Conservation (phyloP, 2,797 vertebrate species). For the Acanthurus tractus region DNA sequence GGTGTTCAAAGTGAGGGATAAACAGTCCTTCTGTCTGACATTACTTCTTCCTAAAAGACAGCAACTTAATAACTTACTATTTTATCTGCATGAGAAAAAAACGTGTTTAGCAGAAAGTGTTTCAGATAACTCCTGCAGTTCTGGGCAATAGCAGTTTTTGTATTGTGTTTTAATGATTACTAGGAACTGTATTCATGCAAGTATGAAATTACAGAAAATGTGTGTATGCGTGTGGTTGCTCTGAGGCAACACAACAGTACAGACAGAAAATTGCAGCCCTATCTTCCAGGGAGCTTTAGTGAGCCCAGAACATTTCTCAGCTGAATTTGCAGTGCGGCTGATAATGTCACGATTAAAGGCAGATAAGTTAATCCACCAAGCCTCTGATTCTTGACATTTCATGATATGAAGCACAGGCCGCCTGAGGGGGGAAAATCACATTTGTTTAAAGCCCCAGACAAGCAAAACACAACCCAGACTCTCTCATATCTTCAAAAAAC, state of each 20-base stretch:
- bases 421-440: constrained; percentile 56
- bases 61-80: constrained; percentile 30
- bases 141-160: constrained; percentile 18
- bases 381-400: constrained; percentile 74
- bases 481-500: constrained; percentile 42
- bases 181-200: constrained; percentile 39
- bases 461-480: constrained; percentile 41
- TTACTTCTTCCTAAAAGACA: constrained; percentile 35
- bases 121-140: constrained; percentile 46
- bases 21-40: constrained; percentile 35
- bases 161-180: constrained; percentile 26
- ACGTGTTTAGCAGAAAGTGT: constrained; percentile 26
- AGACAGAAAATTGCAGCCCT: constrained; percentile 50
- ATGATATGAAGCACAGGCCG: constrained; percentile 56
- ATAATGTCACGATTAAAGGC: constrained; percentile 74
- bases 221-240: constrained; percentile 34
- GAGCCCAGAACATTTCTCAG: constrained; percentile 52
- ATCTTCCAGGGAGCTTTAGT: constrained; percentile 51
- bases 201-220: constrained; percentile 54
- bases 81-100: constrained; percentile 33
- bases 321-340: constrained; percentile 56
- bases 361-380: constrained; percentile 74
- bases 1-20: constrained; percentile 36
- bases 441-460: constrained; percentile 53
- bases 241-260: constrained; percentile 40